A percentile compares a stretch with the other conserved stretches of the same genome.
These are phyloP conservation scores for Glyphotaelius pellucidus DNA, from an alignment of 2,888 invertebrate genomes.

Conservation along the genomic window DNA sequence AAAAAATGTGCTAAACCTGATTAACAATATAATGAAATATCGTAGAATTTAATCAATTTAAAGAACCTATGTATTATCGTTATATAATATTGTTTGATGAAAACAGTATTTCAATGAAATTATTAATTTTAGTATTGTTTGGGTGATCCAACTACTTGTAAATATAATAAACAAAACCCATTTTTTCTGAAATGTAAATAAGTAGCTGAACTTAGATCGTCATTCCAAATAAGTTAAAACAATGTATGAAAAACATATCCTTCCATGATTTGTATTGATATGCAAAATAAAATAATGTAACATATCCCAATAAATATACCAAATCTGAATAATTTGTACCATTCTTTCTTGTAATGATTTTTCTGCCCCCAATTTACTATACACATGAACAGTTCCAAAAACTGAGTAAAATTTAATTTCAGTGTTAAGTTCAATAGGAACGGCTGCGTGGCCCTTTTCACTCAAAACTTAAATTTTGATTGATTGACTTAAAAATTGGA, in stretches of 20 bases:
- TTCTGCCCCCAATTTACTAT: not conserved
- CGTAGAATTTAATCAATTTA: not conserved
- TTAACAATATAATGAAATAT: not conserved
- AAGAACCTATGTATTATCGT: not conserved
- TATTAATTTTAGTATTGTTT: not conserved
- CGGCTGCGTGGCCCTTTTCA: too few relatives aligned
- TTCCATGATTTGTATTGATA: slow-evolving; percentile 61
- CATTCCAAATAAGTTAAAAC: slow-evolving; percentile 46
- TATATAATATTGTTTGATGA: not conserved
- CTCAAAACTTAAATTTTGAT: too few relatives aligned
- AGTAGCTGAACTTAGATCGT: not conserved
- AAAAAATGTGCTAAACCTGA: not conserved
- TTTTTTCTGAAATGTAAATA: not conserved
- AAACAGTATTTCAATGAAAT: not conserved
- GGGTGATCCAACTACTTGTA: not conserved
- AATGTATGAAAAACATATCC: slow-evolving; percentile 65
- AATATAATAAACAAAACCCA: not conserved
- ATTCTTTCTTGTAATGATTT: not conserved
- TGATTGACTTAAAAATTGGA: too few relatives aligned
- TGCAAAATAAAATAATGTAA: slow-evolving; percentile 48
- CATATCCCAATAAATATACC: slow-evolving; percentile 62
- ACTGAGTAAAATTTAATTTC: too few relatives aligned
- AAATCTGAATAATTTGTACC: slow-evolving; percentile 6
- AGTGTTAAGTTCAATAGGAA: too few relatives aligned
- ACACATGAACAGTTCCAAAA: too few relatives aligned